Percentiles rank a stretch among this genome's conserved stretches.
phyloP scores from a whole-genome alignment of 2,113 vertebrate genomes.

The Todiramphus chloris region DNA sequence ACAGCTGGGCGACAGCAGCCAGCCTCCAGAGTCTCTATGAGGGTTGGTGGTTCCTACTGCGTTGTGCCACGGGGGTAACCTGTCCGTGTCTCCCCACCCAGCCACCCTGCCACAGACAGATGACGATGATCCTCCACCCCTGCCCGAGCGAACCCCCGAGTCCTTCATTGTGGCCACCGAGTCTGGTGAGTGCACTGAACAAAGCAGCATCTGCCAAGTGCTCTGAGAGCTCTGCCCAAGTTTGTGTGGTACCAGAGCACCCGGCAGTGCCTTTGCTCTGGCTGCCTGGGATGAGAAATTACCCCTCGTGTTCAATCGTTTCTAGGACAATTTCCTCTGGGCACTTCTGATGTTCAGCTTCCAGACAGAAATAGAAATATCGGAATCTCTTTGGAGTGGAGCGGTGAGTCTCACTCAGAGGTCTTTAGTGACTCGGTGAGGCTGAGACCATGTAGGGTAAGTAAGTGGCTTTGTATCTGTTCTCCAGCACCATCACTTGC shows the following conservation, averaged over 20 bases:
- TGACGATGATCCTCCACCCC: conserved; percentile 84
- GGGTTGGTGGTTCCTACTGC: background rate
- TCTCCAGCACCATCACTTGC: background rate
- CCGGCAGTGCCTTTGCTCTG: background rate
- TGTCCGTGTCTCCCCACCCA: background rate
- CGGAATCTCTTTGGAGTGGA: conserved; percentile 81
- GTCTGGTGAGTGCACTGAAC: conserved; percentile 64
- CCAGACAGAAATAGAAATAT: conserved; percentile 34
- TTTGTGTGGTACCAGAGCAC: rapidly evolving
- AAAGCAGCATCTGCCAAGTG: background rate
- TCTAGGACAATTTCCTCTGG: conserved; percentile 40
- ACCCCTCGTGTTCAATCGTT: background rate
- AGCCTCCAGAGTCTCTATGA: background rate
- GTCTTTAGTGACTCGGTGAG: conserved; percentile 9
- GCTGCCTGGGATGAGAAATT: background rate
- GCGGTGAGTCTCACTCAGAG: conserved; percentile 54
- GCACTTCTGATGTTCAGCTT: conserved; percentile 3
- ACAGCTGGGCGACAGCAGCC: background rate
- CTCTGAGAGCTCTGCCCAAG: background rate
- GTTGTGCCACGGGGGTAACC: background rate
- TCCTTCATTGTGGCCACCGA: conserved; percentile 84
- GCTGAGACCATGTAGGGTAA: conserved; percentile 79
- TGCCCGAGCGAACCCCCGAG: conserved; percentile 91
- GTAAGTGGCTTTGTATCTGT: background rate
- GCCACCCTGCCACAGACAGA: conserved; percentile 29